Percentiles rank a stretch among this genome's conserved stretches.
Evolutionary conservation across 2,113 vertebrate genomes (phyloP).

Genomic region (Montifringilla adamsi): DNA sequence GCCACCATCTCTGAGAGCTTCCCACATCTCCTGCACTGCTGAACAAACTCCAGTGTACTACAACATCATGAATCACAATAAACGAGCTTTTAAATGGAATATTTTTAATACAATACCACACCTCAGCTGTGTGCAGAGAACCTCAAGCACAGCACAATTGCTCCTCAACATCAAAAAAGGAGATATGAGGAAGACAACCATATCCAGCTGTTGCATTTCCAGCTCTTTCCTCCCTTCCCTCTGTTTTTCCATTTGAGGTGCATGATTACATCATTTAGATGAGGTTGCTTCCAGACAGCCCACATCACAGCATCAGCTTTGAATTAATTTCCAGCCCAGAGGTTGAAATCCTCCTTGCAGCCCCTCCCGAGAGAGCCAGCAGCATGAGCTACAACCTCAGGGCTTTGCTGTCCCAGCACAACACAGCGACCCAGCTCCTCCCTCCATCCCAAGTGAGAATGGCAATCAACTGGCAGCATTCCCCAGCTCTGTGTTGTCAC

Average conservation of each 20-base stretch:
- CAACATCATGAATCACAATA: neutral
- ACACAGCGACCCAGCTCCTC: neutral
- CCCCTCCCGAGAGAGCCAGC: neutral
- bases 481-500: too few relatives aligned
- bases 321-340: neutral
- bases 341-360: neutral
- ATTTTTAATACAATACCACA: neutral
- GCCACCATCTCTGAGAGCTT: neutral
- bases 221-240: neutral
- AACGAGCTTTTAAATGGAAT: neutral
- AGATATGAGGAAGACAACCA: neutral
- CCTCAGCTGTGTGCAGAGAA: neutral
- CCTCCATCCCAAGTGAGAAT: neutral
- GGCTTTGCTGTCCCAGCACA: neutral
- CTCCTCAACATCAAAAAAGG: neutral
- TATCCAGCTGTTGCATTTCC: neutral
- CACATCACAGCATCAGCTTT: neutral
- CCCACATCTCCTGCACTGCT: neutral
- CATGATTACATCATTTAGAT: neutral
- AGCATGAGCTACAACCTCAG: neutral
- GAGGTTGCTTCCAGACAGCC: neutral
- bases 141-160: neutral
- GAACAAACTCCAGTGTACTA: neutral
- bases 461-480: neutral
- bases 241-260: neutral